These are phyloP conservation scores for Haliclona indistincta DNA, from an alignment of 37 sponge, comb jelly and placozoan species.

Conservation along the genomic window DNA sequence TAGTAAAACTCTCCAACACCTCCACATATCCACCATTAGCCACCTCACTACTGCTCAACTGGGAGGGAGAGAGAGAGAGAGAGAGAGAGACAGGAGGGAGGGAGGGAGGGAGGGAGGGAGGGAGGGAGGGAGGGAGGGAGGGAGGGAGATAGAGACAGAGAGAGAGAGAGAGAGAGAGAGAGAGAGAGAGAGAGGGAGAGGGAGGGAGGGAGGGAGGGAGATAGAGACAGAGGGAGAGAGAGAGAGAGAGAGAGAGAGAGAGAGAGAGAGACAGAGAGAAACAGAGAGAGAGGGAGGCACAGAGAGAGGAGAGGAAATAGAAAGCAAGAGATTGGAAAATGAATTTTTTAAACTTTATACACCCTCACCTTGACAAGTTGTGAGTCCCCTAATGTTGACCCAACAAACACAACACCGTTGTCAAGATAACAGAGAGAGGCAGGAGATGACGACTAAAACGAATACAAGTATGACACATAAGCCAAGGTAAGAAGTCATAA, in stretches of 20 bases:
- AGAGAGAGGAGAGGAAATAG: background rate
- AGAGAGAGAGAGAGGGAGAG: too few species aligned
- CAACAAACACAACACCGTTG: conserved; percentile 91
- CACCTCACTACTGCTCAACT: conserved; percentile 12
- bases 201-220: too few species aligned
- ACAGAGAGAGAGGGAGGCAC: too few species aligned
- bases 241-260: too few species aligned
- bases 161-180: too few species aligned
- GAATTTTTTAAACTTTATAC: background rate
- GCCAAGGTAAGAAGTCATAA: too few species aligned
- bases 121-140: conserved; percentile 5
- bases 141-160: background rate
- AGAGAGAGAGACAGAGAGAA: too few species aligned
- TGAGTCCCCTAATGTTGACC: conserved; percentile 80
- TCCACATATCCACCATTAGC: conserved; percentile 63
- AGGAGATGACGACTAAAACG: conserved; percentile 44
- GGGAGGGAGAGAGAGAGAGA: conserved; percentile 27
- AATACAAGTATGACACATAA: too few species aligned
- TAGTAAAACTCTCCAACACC: conserved; percentile 79
- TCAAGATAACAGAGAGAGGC: conserved; percentile 82
- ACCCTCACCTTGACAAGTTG: conserved; percentile 80
- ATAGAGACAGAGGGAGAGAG: background rate
- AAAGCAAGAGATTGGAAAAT: background rate
- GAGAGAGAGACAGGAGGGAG: conserved; percentile 5
- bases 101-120: background rate